Evolutionary conservation across 2,113 vertebrate species (phyloP).

Genomic region (Falco punctatus): DNA sequence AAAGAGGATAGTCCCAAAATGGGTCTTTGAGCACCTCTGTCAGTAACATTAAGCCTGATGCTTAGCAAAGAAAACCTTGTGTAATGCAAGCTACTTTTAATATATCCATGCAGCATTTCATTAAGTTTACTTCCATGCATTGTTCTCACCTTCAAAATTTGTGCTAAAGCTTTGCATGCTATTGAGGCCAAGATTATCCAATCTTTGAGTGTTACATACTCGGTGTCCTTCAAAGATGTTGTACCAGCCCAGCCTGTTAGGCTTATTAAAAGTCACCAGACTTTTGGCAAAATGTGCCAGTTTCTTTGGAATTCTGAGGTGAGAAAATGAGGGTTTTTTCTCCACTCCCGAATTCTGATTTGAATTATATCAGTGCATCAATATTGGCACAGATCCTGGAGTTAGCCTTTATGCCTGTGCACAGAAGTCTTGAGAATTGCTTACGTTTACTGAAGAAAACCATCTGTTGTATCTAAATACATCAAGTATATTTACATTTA

Average conservation of each 20-base stretch:
- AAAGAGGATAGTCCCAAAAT: not conserved
- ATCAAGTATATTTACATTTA: not conserved
- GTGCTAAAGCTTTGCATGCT: not conserved
- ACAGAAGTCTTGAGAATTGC: not conserved
- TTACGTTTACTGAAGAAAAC: not conserved
- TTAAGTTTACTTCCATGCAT: not conserved
- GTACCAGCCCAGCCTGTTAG: not conserved
- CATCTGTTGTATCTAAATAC: not conserved
- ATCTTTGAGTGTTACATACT: not conserved
- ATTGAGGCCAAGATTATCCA: not conserved
- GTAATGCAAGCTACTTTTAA: not conserved
- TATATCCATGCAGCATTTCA: not conserved
- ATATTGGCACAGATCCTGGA: not conserved
- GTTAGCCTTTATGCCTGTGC: not conserved
- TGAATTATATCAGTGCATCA: not conserved
- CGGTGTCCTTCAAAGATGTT: not conserved
- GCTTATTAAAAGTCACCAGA: not conserved
- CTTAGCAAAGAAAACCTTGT: not conserved
- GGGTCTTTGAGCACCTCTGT: not conserved
- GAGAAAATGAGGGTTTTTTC: accelerated
- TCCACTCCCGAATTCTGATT: not conserved
- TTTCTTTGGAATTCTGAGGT: not conserved
- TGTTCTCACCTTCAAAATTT: not conserved
- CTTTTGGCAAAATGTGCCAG: not conserved
- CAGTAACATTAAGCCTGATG: not conserved